Conservation (phyloP, 2,888 invertebrate species). For the Dusona sp. region DNA sequence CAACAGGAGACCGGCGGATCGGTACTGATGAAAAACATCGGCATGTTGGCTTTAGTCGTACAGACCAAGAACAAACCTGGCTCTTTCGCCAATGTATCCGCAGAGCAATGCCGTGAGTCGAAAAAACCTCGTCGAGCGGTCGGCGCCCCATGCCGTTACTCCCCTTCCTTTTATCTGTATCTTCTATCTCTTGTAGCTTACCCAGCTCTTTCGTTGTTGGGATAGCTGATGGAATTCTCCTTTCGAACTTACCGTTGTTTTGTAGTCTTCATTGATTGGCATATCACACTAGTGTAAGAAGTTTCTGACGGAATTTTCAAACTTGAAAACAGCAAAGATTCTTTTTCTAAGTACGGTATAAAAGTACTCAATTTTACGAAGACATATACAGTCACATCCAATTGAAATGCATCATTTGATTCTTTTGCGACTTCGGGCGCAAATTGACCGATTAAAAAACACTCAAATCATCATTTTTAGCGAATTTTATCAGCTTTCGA, state of each 20-base stretch:
- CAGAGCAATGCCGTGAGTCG: slow-evolving; percentile 11
- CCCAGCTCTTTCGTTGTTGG: slow-evolving; percentile 3
- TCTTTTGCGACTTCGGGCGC: no score
- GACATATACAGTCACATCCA: background rate
- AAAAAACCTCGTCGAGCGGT: slow-evolving; percentile 46
- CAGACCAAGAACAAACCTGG: slow-evolving; percentile 9
- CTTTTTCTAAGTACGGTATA: background rate
- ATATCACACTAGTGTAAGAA: background rate
- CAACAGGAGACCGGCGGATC: slow-evolving; percentile 61
- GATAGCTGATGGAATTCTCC: background rate
- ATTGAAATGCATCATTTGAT: no score
- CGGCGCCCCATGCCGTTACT: slow-evolving; percentile 57
- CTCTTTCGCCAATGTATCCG: slow-evolving; percentile 34
- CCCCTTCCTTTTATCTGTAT: slow-evolving; percentile 38
- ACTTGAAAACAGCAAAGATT: background rate
- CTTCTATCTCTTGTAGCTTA: slow-evolving; percentile 21
- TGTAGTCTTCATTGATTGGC: background rate
- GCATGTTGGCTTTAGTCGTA: slow-evolving; percentile 14
- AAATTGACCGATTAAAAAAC: no score
- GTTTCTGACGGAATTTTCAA: background rate
- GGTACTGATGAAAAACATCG: slow-evolving; percentile 52
- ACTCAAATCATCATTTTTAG: no score
- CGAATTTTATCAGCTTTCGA: no score
- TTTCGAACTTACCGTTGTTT: slow-evolving; percentile 24
- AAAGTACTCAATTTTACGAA: background rate